Conservation (phyloP, 2,888 invertebrate genomes). For the Philereme vetulata region DNA sequence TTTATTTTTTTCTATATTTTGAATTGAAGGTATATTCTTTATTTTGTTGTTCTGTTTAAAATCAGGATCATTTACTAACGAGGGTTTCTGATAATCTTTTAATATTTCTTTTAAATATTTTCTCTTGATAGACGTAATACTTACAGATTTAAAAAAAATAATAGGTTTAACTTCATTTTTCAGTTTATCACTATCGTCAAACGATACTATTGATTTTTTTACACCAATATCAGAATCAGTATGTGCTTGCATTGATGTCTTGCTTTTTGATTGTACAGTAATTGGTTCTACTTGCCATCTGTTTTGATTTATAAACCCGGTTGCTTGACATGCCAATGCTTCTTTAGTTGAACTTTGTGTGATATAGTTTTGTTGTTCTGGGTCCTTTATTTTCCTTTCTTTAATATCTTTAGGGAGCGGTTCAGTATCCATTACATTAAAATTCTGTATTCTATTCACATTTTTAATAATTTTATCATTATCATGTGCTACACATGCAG, state of each 20-base stretch:
- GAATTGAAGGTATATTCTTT: neutral
- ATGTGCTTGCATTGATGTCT: neutral
- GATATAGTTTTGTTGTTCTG: neutral
- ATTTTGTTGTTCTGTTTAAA: neutral
- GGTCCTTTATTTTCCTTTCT: neutral
- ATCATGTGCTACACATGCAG: neutral
- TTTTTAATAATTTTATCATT: neutral
- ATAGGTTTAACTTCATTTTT: too few species aligned
- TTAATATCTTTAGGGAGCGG: neutral
- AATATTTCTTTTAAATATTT: neutral
- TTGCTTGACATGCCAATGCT: neutral
- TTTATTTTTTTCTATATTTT: conserved; percentile 4
- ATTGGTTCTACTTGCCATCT: neutral
- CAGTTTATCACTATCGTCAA: neutral
- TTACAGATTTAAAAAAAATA: too few species aligned
- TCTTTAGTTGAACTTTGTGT: neutral
- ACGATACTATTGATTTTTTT: neutral
- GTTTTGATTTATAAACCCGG: neutral
- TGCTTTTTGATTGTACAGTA: neutral
- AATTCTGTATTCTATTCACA: neutral
- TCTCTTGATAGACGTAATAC: neutral
- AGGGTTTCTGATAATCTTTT: neutral
- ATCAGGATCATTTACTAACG: neutral
- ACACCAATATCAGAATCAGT: neutral
- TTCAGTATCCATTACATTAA: neutral